A percentile compares a stretch with the other conserved stretches of the same genome.
Evolutionary conservation across 2,113 vertebrate genomes (phyloP).

Genomic region (Scolopax mira): DNA sequence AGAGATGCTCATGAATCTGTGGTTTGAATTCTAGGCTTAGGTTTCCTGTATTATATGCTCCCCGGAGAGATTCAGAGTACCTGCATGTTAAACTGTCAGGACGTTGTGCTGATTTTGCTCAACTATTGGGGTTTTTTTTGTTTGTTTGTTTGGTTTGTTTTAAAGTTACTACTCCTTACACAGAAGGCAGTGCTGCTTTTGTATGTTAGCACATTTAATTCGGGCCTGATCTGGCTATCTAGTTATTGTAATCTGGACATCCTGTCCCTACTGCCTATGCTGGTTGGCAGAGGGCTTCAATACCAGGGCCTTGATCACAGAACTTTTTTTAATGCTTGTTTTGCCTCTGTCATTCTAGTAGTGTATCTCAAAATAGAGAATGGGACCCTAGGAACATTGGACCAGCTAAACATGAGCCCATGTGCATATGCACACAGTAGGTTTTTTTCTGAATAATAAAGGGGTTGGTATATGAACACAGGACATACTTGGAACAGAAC

Average conservation of each 20-base stretch:
- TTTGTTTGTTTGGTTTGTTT: too few relatives aligned
- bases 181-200: background rate
- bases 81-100: background rate
- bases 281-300: background rate
- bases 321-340: background rate
- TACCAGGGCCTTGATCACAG: background rate
- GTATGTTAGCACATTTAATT: background rate
- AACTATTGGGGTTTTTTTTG: too few relatives aligned
- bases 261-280: background rate
- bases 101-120: background rate
- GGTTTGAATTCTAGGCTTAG: background rate
- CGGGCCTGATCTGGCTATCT: background rate
- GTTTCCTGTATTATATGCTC: background rate
- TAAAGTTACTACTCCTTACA: background rate
- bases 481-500: background rate
- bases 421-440: rapidly evolving
- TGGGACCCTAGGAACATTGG: background rate
- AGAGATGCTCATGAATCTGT: background rate
- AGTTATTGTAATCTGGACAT: background rate
- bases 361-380: background rate
- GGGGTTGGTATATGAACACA: constrained; percentile 13
- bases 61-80: background rate
- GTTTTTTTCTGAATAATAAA: background rate
- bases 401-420: background rate
- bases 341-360: background rate